Conservation (phyloP, 2,888 invertebrate genomes). For the Lysandra bellargus region DNA sequence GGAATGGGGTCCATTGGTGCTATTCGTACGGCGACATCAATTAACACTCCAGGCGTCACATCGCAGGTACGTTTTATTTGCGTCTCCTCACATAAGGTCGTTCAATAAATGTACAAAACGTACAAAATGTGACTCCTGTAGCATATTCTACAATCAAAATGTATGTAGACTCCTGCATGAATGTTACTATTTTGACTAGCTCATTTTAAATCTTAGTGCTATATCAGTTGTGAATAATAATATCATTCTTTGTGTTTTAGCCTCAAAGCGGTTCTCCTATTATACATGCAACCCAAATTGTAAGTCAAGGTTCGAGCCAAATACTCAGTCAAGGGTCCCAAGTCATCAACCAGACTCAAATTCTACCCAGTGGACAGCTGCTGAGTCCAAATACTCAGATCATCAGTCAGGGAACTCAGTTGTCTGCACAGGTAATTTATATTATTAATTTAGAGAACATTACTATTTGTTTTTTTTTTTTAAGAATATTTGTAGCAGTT, state of each 20-base stretch:
- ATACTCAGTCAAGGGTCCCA: conserved; percentile 65
- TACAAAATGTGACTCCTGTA: too few relatives aligned
- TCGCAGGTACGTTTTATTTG: conserved; percentile 61
- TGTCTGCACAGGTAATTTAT: conserved; percentile 54
- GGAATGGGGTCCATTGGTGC: conserved; percentile 60
- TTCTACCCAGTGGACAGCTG: conserved; percentile 63
- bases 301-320: conserved; percentile 66
- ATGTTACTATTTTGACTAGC: neutral
- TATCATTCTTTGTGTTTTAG: conserved; percentile 51
- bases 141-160: neutral
- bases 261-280: conserved; percentile 69
- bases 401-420: conserved; percentile 72
- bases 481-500: neutral
- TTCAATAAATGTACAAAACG: neutral
- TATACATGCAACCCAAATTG: conserved; percentile 70
- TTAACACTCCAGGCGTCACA: conserved; percentile 68
- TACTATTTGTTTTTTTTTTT: neutral
- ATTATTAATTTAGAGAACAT: neutral
- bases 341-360: conserved; percentile 67
- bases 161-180: neutral
- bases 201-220: neutral
- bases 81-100: neutral
- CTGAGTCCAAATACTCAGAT: conserved; percentile 71
- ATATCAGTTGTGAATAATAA: neutral
- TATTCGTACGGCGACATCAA: conserved; percentile 73